Percentiles rank a stretch among this genome's conserved stretches.
Conservation (phyloP, 2,888 invertebrate species). For the Ernsta delagoae region DNA sequence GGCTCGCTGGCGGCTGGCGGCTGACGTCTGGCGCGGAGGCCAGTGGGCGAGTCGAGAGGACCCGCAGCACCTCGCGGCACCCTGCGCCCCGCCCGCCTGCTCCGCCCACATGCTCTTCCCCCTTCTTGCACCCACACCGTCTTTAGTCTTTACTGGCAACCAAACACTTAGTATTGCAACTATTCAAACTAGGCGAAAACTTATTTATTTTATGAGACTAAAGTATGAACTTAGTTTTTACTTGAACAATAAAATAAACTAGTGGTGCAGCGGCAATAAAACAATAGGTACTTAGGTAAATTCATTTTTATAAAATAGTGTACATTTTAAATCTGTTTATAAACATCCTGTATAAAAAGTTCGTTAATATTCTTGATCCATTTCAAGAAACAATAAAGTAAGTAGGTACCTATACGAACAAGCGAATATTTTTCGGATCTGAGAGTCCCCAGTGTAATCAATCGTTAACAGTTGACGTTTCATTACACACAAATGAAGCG, state of each 20-base stretch:
- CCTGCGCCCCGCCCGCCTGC: conserved; percentile 73
- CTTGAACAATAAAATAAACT: too few relatives aligned
- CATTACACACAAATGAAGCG: conserved; percentile 57
- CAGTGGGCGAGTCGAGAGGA: conserved; percentile 63
- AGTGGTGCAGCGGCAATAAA: too few relatives aligned
- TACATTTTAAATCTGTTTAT: too few relatives aligned
- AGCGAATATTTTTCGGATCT: conserved; percentile 14
- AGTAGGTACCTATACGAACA: background rate
- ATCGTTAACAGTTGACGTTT: conserved; percentile 59
- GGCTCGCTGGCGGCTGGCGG: conserved; percentile 42
- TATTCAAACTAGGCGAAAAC: background rate
- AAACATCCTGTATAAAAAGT: background rate
- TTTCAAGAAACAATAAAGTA: background rate
- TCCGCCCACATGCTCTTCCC: conserved; percentile 59
- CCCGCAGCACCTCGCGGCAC: conserved; percentile 66
- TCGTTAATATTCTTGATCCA: background rate
- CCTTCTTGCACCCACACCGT: conserved; percentile 63
- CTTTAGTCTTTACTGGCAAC: conserved; percentile 6
- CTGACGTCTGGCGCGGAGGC: conserved; percentile 28
- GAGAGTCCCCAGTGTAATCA: conserved; percentile 61
- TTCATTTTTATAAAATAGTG: too few relatives aligned
- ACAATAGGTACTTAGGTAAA: too few relatives aligned
- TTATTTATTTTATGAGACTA: background rate
- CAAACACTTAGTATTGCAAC: too few relatives aligned
- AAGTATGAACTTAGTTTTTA: too few relatives aligned